Conservation (phyloP, 2,797 vertebrate species). For the Rhinichthys osculus region DNA sequence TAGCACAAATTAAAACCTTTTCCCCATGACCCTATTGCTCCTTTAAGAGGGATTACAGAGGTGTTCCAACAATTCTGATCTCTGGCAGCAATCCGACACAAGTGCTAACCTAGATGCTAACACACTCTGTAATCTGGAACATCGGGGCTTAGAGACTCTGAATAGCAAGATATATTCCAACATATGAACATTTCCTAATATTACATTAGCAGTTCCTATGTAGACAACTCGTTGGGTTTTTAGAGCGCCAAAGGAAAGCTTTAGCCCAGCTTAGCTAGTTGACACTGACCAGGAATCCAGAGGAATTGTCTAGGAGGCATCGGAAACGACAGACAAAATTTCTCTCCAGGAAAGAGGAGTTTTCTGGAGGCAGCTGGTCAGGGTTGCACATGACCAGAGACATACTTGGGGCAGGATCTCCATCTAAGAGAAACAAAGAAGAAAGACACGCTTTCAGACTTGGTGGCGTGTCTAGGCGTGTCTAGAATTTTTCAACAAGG, state of each 20-base stretch:
- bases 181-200: neutral
- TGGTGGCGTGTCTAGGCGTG: neutral
- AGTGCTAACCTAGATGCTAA: conserved; percentile 39
- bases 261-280: neutral
- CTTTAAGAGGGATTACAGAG: conserved; percentile 74
- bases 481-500: neutral
- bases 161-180: conserved; percentile 23
- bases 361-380: conserved; percentile 70
- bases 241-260: neutral
- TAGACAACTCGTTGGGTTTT: neutral
- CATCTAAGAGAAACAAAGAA: conserved; percentile 61
- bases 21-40: conserved; percentile 71
- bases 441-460: neutral
- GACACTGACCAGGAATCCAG: conserved; percentile 82
- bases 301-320: conserved; percentile 87
- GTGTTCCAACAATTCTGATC: conserved; percentile 69
- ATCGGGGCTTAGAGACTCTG: conserved; percentile 16
- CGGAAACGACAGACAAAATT: conserved; percentile 85
- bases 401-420: conserved; percentile 61
- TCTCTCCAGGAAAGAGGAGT: conserved; percentile 79
- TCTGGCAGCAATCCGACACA: conserved; percentile 59
- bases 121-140: conserved; percentile 23
- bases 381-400: conserved; percentile 67
- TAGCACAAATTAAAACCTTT: conserved; percentile 66
- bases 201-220: conserved; percentile 1